phyloP scores from a whole-genome alignment of 37 sponge, comb jelly and placozoan species.

The Cliona cf. orientalis region DNA sequence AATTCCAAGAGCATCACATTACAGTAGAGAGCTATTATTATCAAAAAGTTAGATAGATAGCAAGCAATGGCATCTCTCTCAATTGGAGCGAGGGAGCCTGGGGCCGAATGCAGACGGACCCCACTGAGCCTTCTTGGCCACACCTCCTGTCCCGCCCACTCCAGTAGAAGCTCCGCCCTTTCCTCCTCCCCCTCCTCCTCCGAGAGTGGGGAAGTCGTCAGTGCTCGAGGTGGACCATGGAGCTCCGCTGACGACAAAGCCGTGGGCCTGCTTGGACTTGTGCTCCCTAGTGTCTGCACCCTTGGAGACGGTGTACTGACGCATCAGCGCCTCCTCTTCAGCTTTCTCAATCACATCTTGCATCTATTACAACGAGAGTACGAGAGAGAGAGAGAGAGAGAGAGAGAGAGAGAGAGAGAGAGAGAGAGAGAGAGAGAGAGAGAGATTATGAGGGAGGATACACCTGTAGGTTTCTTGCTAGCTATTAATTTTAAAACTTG shows the following conservation, averaged over 20 bases:
- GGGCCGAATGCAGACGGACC: conserved; percentile 60
- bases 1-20: neutral
- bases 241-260: conserved; percentile 75
- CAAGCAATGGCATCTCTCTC: neutral
- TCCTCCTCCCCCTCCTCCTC: neutral
- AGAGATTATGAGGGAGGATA: too few species aligned
- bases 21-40: neutral
- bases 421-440: neutral
- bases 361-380: conserved; percentile 59
- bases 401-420: conserved; percentile 3
- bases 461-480: too few species aligned
- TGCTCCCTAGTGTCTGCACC: neutral
- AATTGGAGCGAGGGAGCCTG: conserved; percentile 19
- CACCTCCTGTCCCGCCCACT: neutral
- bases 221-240: conserved; percentile 68
- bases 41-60: neutral
- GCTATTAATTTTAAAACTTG: too few species aligned
- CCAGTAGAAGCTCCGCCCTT: neutral
- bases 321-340: conserved; percentile 64
- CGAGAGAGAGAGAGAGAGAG: neutral
- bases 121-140: conserved; percentile 27
- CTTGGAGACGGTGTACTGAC: conserved; percentile 53
- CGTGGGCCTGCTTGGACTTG: conserved; percentile 1
- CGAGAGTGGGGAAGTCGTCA: conserved; percentile 74
- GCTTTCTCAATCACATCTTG: conserved; percentile 71